Percentiles rank a stretch among this genome's conserved stretches.
phyloP scores from a whole-genome alignment of 2,888 invertebrate genomes.

The Corbicula japonica region DNA sequence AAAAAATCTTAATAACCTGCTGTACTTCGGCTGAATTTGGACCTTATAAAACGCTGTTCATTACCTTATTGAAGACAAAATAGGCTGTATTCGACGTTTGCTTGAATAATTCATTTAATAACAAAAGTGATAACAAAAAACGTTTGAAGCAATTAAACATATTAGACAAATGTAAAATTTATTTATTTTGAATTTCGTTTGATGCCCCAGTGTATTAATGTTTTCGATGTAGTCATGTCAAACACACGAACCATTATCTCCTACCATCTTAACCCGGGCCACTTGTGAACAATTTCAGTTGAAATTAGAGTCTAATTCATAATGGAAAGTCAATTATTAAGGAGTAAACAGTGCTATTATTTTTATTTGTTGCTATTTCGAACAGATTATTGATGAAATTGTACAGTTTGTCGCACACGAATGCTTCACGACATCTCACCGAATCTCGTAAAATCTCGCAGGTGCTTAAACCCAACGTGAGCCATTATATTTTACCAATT shows the following conservation, averaged over 20 bases:
- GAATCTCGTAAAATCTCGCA: conserved; percentile 22
- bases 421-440: not conserved
- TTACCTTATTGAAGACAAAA: no score
- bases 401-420: conserved; percentile 24
- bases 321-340: conserved; percentile 43
- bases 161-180: no score
- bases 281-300: conserved; percentile 28
- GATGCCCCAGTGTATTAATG: no score
- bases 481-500: conserved; percentile 12
- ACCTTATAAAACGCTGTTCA: no score
- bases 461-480: conserved; percentile 16
- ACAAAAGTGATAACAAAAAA: no score
- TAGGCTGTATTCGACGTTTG: no score
- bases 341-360: conserved; percentile 28
- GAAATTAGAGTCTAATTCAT: conserved; percentile 30
- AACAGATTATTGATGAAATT: conserved; percentile 18
- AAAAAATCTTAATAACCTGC: no score
- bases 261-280: conserved; percentile 10
- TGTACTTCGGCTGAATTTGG: no score
- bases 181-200: no score
- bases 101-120: no score
- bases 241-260: not conserved
- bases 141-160: no score
- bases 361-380: conserved; percentile 39
- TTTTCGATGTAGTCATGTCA: conserved; percentile 23